Base-by-base conservation (phyloP, 1,140 invertebrate species). In the Matsumurasca onukii region DNA sequence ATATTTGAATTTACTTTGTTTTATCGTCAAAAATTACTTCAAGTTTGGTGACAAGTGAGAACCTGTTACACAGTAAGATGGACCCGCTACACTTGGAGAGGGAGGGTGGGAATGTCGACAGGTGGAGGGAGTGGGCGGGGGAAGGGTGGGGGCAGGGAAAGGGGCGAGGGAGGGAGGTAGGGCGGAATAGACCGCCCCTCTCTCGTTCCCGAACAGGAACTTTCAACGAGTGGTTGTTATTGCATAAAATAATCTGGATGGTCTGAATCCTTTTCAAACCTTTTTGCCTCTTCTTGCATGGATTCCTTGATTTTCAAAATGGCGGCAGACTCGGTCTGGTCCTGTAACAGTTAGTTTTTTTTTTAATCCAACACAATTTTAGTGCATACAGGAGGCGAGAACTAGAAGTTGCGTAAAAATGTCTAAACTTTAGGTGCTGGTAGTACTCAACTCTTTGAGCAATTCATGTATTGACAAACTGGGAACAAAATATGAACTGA, bases 301-400 rank as follows among this genome's bases (percentile, higher is more conserved):
- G 94, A 97, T 85, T 98, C 96, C 88, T 98, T 98, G 81, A 98
- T 98, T 88, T 98, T 98, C 82, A 98, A 87, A 83, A 98, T 98
- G 85, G 96, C 96, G 78, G 95, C 96, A 76, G 95, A 98, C 87
- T 98, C 96, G 77, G 91, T 97, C 87, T 98, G 95, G 86, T 97
- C 71, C 72, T 73, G 71, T 29, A 72, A 72, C 52, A 64, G 45
- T 65, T 30, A 30, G 45, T 59, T 68, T 61, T 24, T 25, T 68
- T 49, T 68, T 59, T 68, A 27, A 62, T 59, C 63, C 57, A 31
- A 31, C 25, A n/a, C n/a, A n/a, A n/a, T n/a, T n/a, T n/a, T n/a
- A n/a, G n/a, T n/a, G n/a, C 64, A 39, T 27, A 49, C 30, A 29
- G 31, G 27, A 34, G 20, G 30, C 17, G 15, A 29, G 25, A n/a